Conservation (phyloP, 1,140 invertebrate species). For the Listronotus bonariensis region DNA sequence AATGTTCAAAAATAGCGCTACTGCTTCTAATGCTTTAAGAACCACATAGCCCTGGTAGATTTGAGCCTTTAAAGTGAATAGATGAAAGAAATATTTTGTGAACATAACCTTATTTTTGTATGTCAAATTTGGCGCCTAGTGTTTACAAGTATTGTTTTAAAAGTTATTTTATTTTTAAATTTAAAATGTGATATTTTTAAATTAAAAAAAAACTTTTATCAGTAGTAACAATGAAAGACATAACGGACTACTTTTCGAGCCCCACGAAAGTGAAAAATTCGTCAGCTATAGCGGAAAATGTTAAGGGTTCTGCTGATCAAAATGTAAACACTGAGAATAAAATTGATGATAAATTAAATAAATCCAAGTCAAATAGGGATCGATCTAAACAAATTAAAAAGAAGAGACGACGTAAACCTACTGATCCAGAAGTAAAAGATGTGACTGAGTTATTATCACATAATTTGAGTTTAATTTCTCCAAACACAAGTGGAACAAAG, state of each 20-base stretch:
- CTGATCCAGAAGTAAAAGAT: slow-evolving; percentile 37
- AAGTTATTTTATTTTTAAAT: too few species aligned
- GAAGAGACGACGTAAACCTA: slow-evolving; percentile 32
- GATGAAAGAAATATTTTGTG: too few species aligned
- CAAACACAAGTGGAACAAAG: slow-evolving; percentile 20
- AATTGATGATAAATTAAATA: not conserved
- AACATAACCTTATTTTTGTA: too few species aligned
- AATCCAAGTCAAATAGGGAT: not conserved
- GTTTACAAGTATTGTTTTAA: too few species aligned
- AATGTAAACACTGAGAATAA: not conserved
- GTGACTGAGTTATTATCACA: slow-evolving; percentile 34
- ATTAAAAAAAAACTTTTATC: not conserved
- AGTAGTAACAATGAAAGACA: slow-evolving; percentile 31
- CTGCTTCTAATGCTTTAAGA: too few species aligned
- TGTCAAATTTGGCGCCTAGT: too few species aligned
- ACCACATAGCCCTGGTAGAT: too few species aligned
- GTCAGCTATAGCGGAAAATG: not conserved
- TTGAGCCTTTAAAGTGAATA: too few species aligned
- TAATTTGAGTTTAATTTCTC: slow-evolving; percentile 32
- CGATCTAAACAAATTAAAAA: slow-evolving; percentile 17
- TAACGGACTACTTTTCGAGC: slow-evolving; percentile 37
- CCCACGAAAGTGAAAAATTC: slow-evolving; percentile 15
- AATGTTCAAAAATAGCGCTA: too few species aligned
- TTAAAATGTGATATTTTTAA: too few species aligned
- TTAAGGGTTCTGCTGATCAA: not conserved